Evolutionary conservation across 2,797 vertebrate genomes (phyloP).

Genomic region (Euphonia xanthogaster): DNA sequence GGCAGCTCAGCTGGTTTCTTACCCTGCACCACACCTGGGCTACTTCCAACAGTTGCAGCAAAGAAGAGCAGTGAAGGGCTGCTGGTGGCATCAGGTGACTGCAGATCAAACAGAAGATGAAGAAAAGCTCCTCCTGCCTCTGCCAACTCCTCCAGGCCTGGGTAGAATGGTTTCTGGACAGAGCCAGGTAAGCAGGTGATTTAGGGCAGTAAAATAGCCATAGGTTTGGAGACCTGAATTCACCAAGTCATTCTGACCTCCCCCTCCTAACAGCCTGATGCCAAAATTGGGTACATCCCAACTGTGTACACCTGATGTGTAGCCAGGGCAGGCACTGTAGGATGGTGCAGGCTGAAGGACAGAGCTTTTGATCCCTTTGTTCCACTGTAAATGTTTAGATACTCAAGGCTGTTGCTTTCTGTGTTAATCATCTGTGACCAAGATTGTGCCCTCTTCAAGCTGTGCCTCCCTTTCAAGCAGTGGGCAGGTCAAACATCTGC

Average conservation of each 20-base stretch:
- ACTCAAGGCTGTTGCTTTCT: background rate
- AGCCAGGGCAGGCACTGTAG: background rate
- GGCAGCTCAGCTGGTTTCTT: background rate
- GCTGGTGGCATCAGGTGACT: background rate
- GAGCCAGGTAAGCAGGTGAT: background rate
- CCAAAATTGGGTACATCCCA: background rate
- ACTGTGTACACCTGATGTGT: no score
- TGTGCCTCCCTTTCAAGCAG: background rate
- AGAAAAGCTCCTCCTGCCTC: background rate
- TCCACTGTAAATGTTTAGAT: background rate
- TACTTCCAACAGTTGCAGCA: background rate
- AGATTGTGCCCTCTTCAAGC: background rate
- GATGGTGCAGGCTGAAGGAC: background rate
- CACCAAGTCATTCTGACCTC: background rate
- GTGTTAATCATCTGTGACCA: background rate
- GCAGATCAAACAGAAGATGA: background rate
- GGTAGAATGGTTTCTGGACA: background rate
- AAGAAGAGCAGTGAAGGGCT: background rate
- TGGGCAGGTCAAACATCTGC: slow-evolving; percentile 45
- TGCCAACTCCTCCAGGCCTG: background rate
- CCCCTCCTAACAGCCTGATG: background rate
- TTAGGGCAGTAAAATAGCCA: background rate
- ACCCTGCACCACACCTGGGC: background rate
- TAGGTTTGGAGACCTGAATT: background rate
- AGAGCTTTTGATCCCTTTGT: background rate